A percentile compares a stretch with the other conserved stretches of the same genome.
These are phyloP conservation scores for Heliconius aoede DNA, from an alignment of 2,888 invertebrate genomes.

Conservation along the genomic window DNA sequence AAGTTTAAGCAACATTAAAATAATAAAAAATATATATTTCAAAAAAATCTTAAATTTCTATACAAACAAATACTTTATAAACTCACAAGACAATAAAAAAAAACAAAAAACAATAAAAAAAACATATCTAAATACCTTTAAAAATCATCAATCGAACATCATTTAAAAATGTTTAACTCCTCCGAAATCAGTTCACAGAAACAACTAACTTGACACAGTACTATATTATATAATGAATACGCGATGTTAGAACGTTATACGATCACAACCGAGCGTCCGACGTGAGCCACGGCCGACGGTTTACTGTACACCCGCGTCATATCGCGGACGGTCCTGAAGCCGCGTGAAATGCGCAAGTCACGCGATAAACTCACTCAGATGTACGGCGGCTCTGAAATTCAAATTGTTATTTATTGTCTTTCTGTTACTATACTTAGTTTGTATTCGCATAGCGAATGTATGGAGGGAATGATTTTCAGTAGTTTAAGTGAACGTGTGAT, in stretches of 20 bases:
- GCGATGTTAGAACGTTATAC: slow-evolving; percentile 59
- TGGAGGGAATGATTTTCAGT: slow-evolving; percentile 37
- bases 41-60: neutral
- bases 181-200: slow-evolving; percentile 63
- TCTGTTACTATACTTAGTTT: slow-evolving; percentile 53
- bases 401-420: slow-evolving; percentile 51
- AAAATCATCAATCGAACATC: slow-evolving; percentile 27
- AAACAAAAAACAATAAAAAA: neutral
- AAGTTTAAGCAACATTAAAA: no score
- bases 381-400: slow-evolving; percentile 50
- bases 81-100: neutral
- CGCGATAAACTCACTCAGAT: slow-evolving; percentile 56
- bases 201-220: slow-evolving; percentile 65
- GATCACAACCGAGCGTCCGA: slow-evolving; percentile 56
- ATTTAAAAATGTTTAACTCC: no score
- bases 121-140: slow-evolving; percentile 43
- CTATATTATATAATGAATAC: slow-evolving; percentile 77
- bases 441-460: slow-evolving; percentile 58
- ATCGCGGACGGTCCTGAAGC: slow-evolving; percentile 60
- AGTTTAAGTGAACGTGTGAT: slow-evolving; percentile 2
- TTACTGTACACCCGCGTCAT: slow-evolving; percentile 69
- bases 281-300: slow-evolving; percentile 55
- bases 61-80: neutral
- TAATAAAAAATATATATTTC: no score
- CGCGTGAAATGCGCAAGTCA: slow-evolving; percentile 82